phyloP scores from a whole-genome alignment of 92 coral and sea anemone species.

The Epizoanthus rinbou region DNA sequence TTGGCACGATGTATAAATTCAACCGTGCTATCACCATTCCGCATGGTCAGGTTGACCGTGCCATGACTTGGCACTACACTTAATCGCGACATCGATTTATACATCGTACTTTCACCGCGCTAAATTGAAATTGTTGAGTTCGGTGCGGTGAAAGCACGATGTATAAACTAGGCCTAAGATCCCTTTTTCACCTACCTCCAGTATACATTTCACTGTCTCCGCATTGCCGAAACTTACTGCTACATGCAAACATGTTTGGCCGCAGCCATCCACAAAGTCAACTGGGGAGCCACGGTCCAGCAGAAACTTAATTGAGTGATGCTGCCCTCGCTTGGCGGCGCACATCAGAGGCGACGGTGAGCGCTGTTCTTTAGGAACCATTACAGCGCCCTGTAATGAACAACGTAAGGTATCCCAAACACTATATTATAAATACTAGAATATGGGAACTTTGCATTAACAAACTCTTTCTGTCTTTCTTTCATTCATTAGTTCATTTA shows the following conservation, averaged over 20 bases:
- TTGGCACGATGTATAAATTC: no score
- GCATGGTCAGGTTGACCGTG: no score
- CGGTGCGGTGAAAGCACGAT: no score
- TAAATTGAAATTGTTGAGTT: no score
- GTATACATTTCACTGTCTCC: constrained; percentile 55
- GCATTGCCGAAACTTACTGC: constrained; percentile 69
- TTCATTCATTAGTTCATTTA: no score
- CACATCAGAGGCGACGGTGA: constrained; percentile 66
- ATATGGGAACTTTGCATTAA: no score
- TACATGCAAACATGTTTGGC: constrained; percentile 72
- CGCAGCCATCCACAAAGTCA: constrained; percentile 53
- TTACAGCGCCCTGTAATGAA: constrained; percentile 61
- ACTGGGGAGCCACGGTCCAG: constrained; percentile 65
- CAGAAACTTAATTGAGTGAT: constrained; percentile 59
- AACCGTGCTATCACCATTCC: no score
- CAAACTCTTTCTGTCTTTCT: no score
- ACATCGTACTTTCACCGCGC: no score
- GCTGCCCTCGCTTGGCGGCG: constrained; percentile 74
- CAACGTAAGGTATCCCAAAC: neutral
- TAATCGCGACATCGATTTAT: no score
- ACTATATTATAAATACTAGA: neutral
- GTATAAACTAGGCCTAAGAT: no score
- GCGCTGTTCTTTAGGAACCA: constrained; percentile 38
- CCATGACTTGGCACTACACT: no score
- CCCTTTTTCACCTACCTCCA: constrained; percentile 53